Conservation (phyloP, 1,140 invertebrate species). For the Eufriesea mexicana region DNA sequence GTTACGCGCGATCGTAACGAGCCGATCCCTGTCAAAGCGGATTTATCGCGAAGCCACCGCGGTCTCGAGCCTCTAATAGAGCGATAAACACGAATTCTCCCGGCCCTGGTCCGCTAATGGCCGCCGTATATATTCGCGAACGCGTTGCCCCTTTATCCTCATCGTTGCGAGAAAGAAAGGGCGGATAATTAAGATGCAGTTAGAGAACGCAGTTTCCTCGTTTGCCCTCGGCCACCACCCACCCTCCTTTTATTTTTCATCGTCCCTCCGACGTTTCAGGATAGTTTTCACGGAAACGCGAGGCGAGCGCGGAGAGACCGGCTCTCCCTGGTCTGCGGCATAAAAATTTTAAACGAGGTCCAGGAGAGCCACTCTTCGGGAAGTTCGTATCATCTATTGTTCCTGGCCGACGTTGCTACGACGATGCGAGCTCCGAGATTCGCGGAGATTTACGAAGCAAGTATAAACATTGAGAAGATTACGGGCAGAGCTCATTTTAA, state of each 20-base stretch:
- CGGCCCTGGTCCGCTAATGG: slow-evolving; percentile 27
- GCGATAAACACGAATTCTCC: slow-evolving; percentile 54
- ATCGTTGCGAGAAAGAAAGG: background rate
- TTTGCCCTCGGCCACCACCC: too few relatives aligned
- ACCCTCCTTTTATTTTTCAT: background rate
- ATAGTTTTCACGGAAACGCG: slow-evolving; percentile 1
- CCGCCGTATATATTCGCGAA: background rate
- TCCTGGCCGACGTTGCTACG: slow-evolving; percentile 58
- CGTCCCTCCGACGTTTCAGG: background rate
- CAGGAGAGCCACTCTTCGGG: slow-evolving; percentile 60
- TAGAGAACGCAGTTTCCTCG: background rate
- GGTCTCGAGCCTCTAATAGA: slow-evolving; percentile 32
- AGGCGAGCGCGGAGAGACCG: background rate
- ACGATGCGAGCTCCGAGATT: slow-evolving; percentile 64
- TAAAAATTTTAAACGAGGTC: slow-evolving; percentile 52
- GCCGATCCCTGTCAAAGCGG: slow-evolving; percentile 32
- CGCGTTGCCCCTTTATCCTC: slow-evolving; percentile 4
- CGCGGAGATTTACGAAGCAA: slow-evolving; percentile 75
- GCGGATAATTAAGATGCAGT: slow-evolving; percentile 19
- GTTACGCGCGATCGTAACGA: slow-evolving; percentile 14
- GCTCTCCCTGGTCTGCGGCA: background rate
- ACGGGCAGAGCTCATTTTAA: slow-evolving; percentile 80
- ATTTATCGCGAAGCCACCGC: slow-evolving; percentile 35
- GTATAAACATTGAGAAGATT: slow-evolving; percentile 82
- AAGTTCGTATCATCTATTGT: slow-evolving; percentile 76